Conservation (phyloP, 2,888 invertebrate species). For the Oscheius myriophilus region DNA sequence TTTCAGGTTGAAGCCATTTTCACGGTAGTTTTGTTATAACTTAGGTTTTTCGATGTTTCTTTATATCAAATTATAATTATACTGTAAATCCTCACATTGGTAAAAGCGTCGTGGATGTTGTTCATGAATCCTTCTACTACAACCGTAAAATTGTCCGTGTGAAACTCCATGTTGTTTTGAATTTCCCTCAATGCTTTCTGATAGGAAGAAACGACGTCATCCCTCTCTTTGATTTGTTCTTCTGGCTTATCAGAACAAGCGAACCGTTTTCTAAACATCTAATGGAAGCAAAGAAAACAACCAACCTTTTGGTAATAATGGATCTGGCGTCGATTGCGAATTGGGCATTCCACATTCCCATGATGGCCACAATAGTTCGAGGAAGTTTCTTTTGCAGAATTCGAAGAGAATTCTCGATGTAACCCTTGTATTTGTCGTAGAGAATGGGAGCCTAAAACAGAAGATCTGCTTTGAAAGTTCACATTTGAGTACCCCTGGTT, state of each 20-base stretch:
- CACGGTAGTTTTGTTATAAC: too few relatives aligned
- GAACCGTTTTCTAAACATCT: not conserved
- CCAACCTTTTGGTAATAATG: conserved; percentile 35
- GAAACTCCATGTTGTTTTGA: conserved; percentile 36
- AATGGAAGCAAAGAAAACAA: not conserved
- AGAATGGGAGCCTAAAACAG: conserved; percentile 6
- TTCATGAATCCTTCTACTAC: conserved; percentile 36
- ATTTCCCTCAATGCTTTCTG: conserved; percentile 15
- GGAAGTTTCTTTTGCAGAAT: conserved; percentile 35
- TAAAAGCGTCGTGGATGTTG: conserved; percentile 23
- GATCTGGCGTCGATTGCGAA: conserved; percentile 33
- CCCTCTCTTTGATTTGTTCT: not conserved
- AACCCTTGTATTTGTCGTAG: conserved; percentile 29
- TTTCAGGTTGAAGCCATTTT: too few relatives aligned
- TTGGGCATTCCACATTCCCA: conserved; percentile 38
- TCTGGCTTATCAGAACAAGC: not conserved
- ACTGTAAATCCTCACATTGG: conserved; percentile 25
- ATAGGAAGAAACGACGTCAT: not conserved
- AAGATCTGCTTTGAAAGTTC: not conserved
- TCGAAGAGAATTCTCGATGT: conserved; percentile 28
- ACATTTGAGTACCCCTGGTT: not conserved
- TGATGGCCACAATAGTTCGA: conserved; percentile 35
- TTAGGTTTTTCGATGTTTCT: too few relatives aligned
- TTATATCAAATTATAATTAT: too few relatives aligned
- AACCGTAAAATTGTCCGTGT: conserved; percentile 33